Conservation (phyloP, 1,140 invertebrate species). For the Acromyrmex echinatior region DNA sequence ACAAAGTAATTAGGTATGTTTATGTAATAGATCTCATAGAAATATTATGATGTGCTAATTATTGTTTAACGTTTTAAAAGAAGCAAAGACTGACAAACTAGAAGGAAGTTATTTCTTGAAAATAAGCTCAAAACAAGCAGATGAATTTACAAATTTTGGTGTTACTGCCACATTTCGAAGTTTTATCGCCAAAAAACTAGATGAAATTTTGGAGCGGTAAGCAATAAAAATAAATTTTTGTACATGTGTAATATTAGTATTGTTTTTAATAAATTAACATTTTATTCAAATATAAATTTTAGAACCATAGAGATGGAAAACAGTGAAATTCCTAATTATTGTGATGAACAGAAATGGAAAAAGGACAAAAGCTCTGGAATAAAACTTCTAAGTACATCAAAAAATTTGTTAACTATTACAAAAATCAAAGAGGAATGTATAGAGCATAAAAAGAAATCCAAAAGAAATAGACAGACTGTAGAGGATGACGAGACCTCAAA, state of each 20-base stretch:
- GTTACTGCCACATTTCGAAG: slow-evolving; percentile 71
- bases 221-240: slow-evolving; percentile 22
- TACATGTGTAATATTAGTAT: neutral
- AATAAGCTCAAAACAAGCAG: slow-evolving; percentile 1
- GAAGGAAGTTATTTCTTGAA: slow-evolving; percentile 38
- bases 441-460: slow-evolving; percentile 2
- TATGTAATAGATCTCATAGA: slow-evolving; percentile 3
- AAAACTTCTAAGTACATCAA: slow-evolving; percentile 76
- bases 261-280: slow-evolving; percentile 6
- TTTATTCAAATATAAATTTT: slow-evolving; percentile 22
- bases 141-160: slow-evolving; percentile 75
- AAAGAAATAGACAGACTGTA: slow-evolving; percentile 43
- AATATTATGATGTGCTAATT: slow-evolving; percentile 20
- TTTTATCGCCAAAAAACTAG: slow-evolving; percentile 78
- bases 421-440: slow-evolving; percentile 31
- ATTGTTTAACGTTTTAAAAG: slow-evolving; percentile 29
- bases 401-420: slow-evolving; percentile 38
- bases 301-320: slow-evolving; percentile 66
- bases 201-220: slow-evolving; percentile 76
- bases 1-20: neutral
- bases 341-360: slow-evolving; percentile 35
- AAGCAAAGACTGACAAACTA: neutral
- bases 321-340: neutral
- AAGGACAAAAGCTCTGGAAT: slow-evolving; percentile 66
- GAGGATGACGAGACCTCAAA: slow-evolving; percentile 66